phyloP scores from a whole-genome alignment of 2,888 invertebrate genomes.

The Dasysyrphus tricinctus region DNA sequence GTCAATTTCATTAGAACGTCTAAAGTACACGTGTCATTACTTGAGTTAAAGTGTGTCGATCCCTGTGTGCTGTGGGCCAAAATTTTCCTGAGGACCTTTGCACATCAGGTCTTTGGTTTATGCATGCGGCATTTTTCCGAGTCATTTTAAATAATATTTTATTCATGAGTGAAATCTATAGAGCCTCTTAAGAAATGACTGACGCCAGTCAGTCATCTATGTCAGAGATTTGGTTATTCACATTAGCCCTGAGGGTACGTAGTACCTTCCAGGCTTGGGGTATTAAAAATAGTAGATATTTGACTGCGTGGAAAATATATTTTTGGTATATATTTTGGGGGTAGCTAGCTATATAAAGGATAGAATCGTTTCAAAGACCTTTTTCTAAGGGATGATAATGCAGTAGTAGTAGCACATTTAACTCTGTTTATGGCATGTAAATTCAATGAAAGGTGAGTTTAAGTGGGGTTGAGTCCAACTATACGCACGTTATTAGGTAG shows the following conservation, averaged over 20 bases:
- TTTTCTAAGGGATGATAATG: neutral
- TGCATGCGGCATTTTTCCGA: constrained; percentile 60
- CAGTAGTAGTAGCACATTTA: constrained; percentile 5
- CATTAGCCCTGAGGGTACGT: constrained; percentile 56
- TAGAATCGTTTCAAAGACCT: constrained; percentile 27
- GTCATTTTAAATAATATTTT: constrained; percentile 73
- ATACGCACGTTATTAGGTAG: constrained; percentile 18
- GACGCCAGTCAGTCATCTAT: constrained; percentile 64
- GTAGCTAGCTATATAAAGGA: constrained; percentile 49
- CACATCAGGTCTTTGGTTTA: constrained; percentile 29
- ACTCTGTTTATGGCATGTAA: constrained; percentile 65
- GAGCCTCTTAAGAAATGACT: constrained; percentile 61
- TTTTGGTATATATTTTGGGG: constrained; percentile 25
- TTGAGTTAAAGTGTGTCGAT: constrained; percentile 71
- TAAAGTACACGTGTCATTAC: constrained; percentile 68
- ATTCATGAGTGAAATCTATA: constrained; percentile 73
- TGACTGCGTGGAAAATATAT: constrained; percentile 34
- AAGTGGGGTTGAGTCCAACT: constrained; percentile 46
- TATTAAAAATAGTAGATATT: constrained; percentile 12
- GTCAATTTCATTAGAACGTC: constrained; percentile 65
- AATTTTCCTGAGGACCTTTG: neutral
- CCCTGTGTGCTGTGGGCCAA: constrained; percentile 27
- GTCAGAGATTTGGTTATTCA: constrained; percentile 43
- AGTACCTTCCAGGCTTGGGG: neutral
- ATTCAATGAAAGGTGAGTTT: constrained; percentile 51